Evolutionary conservation across 1,140 invertebrate species (phyloP).

Genomic region (Copidosoma floridanum): DNA sequence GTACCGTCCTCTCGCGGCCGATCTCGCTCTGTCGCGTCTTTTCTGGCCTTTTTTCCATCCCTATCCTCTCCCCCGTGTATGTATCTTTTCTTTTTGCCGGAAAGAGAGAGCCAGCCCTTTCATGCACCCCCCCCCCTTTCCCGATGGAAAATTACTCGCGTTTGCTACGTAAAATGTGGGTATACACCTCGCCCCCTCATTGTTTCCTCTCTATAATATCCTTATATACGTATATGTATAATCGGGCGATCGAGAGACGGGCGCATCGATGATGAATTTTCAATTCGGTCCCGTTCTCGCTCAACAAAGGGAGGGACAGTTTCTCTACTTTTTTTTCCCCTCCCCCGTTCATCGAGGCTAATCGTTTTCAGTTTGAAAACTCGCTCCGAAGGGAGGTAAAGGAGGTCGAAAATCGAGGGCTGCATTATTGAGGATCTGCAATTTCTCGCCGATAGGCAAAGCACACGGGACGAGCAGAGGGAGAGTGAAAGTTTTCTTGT

Average conservation of each 20-base stretch:
- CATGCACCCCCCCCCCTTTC: too few species aligned
- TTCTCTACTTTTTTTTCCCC: slow-evolving; percentile 12
- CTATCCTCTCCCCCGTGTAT: background rate
- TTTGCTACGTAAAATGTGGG: background rate
- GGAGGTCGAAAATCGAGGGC: slow-evolving; percentile 45
- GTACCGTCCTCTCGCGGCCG: slow-evolving; percentile 25
- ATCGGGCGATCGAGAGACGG: too few species aligned
- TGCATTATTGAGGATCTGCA: slow-evolving; percentile 44
- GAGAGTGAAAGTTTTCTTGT: slow-evolving; percentile 19
- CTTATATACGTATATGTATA: background rate
- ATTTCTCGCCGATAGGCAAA: slow-evolving; percentile 9
- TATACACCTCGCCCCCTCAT: background rate
- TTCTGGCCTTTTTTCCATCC: slow-evolving; percentile 26
- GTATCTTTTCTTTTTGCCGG: background rate
- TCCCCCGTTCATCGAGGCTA: slow-evolving; percentile 25
- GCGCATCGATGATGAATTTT: too few species aligned
- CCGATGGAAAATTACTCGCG: slow-evolving; percentile 1
- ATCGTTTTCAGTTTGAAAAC: slow-evolving; percentile 1
- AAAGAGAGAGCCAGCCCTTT: background rate
- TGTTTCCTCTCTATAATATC: background rate
- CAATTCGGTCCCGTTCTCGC: background rate
- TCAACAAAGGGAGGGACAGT: background rate
- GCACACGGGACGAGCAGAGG: too few species aligned
- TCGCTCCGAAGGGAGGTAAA: background rate
- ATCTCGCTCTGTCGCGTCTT: slow-evolving; percentile 14